Conservation (phyloP, 2,113 vertebrate genomes). For the Neodon shergylaensis region DNA sequence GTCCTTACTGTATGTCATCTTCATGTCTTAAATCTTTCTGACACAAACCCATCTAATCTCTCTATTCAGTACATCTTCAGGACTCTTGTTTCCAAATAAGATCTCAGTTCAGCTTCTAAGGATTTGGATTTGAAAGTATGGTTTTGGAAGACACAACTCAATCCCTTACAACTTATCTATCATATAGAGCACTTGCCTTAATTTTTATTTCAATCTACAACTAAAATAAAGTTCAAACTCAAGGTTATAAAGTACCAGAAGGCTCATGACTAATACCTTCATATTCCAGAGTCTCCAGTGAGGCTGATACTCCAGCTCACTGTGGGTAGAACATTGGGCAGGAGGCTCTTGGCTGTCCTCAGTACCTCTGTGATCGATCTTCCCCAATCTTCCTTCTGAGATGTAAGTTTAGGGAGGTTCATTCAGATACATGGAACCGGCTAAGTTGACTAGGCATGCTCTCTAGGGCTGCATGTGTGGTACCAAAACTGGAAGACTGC, state of each 20-base stretch:
- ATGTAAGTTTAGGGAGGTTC: neutral
- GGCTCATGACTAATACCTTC: neutral
- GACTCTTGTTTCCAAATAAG: neutral
- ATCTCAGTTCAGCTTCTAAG: neutral
- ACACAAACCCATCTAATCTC: neutral
- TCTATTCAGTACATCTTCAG: neutral
- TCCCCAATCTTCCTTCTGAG: neutral
- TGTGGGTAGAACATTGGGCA: neutral
- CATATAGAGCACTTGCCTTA: neutral
- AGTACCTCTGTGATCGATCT: neutral
- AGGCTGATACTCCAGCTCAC: neutral
- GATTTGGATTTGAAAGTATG: neutral
- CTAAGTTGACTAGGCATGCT: neutral
- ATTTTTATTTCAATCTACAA: neutral
- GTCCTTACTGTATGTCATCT: neutral
- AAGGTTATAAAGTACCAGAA: neutral
- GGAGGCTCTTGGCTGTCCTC: neutral
- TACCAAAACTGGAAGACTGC: neutral
- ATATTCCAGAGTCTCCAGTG: neutral
- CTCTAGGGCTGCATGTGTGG: neutral
- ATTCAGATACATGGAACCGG: neutral
- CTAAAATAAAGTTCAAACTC: slow-evolving; percentile 11
- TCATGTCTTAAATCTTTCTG: neutral
- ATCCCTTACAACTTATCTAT: neutral
- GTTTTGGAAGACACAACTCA: neutral